Percentiles rank a stretch among this genome's conserved stretches.
Evolutionary conservation across 2,797 vertebrate genomes (phyloP).

Genomic region (Cirrhinus mrigala): DNA sequence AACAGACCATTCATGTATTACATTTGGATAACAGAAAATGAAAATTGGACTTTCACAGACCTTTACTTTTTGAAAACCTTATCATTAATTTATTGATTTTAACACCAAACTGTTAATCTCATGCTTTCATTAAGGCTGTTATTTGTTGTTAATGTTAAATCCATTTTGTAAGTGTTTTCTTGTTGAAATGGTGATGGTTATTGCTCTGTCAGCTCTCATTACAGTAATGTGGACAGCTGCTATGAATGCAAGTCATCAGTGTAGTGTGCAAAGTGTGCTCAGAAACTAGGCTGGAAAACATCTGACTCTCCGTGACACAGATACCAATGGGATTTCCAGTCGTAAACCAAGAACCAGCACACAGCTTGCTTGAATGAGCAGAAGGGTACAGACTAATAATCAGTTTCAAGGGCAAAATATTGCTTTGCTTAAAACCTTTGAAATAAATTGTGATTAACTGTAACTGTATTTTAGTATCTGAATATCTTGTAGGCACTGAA

Average conservation of each 20-base stretch:
- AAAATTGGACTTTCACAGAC: neutral
- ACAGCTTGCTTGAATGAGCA: neutral
- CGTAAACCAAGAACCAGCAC: neutral
- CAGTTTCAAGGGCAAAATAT: neutral
- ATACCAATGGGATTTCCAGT: conserved; percentile 39
- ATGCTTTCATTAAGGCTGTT: neutral
- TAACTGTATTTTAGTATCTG: conserved; percentile 12
- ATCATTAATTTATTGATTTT: neutral
- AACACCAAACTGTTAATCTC: neutral
- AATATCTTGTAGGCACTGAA: neutral
- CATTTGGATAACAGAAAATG: neutral
- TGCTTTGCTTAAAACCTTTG: neutral
- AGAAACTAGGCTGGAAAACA: conserved; percentile 34
- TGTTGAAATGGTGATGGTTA: neutral
- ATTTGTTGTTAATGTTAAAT: neutral
- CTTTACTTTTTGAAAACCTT: neutral
- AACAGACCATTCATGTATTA: neutral
- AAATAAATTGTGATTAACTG: neutral
- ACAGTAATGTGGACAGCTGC: conserved; percentile 47
- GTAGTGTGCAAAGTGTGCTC: conserved; percentile 12
- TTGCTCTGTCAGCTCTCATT: conserved; percentile 47
- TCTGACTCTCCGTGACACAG: conserved; percentile 44
- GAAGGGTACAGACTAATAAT: neutral
- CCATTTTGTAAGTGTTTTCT: neutral
- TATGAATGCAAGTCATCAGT: conserved; percentile 30